phyloP scores from a whole-genome alignment of 2,113 vertebrate species.

The Sorex araneus region DNA sequence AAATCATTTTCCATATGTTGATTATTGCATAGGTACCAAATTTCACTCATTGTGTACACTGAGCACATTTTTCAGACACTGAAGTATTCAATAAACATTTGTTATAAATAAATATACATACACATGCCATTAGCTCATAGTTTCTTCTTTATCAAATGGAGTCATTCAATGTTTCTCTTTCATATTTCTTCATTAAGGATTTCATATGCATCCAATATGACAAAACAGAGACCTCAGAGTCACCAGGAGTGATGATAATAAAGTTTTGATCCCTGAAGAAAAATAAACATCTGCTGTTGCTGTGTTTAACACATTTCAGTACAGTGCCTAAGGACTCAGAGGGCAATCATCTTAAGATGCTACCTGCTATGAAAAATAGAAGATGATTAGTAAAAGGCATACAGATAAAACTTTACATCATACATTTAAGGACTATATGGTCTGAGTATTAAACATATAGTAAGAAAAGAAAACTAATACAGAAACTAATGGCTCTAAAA shows the following conservation, averaged over 20 bases:
- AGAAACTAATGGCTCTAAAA: background rate
- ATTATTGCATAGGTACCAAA: background rate
- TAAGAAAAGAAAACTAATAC: conserved; percentile 10
- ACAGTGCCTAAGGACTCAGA: background rate
- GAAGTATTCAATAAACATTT: conserved; percentile 6
- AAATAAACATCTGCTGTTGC: background rate
- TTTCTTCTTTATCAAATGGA: conserved; percentile 45
- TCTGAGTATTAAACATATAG: conserved; percentile 9
- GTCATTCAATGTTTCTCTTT: conserved; percentile 40
- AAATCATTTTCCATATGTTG: background rate
- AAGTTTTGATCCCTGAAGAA: background rate
- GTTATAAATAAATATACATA: background rate
- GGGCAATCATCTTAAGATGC: conserved; percentile 60
- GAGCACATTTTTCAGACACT: background rate
- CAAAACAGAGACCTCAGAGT: background rate
- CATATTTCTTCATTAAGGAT: conserved; percentile 8
- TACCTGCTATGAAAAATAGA: conserved; percentile 13
- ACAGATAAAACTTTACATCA: conserved; percentile 1
- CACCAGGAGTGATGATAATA: background rate
- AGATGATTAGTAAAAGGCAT: conserved; percentile 46
- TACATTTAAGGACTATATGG: background rate
- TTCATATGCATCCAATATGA: background rate
- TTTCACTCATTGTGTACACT: background rate
- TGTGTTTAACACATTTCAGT: background rate
- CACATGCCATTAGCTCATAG: background rate